These are phyloP conservation scores for Umimayanthus kanabou DNA, from an alignment of 92 coral and sea anemone species.

Conservation along the genomic window DNA sequence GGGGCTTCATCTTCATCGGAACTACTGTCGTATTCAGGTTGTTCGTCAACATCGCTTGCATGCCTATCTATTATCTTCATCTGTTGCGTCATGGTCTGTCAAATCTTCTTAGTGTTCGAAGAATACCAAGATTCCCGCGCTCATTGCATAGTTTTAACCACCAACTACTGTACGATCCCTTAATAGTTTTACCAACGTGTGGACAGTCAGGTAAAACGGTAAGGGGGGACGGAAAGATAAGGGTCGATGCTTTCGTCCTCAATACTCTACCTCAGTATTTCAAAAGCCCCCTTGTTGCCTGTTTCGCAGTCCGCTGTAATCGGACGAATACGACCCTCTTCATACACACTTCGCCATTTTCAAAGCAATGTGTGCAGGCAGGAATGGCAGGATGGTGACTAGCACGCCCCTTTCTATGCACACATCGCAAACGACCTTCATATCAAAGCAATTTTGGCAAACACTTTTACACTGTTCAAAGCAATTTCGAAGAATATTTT, in stretches of 20 bases:
- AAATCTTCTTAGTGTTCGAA: constrained; percentile 17
- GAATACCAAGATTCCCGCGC: constrained; percentile 38
- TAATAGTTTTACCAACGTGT: constrained; percentile 46
- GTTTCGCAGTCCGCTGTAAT: constrained; percentile 43
- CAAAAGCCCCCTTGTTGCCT: constrained; percentile 57
- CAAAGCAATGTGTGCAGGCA: constrained; percentile 10
- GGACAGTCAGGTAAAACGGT: constrained; percentile 44
- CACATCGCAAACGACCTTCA: constrained; percentile 25
- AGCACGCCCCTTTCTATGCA: constrained; percentile 30
- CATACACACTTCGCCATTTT: constrained; percentile 29
- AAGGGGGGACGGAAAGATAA: constrained; percentile 10
- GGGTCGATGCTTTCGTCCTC: constrained; percentile 38
- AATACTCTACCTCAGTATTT: constrained; percentile 20
- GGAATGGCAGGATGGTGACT: constrained; percentile 32
- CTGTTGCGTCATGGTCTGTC: too few relatives aligned
- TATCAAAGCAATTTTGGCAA: not conserved
- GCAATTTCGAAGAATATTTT: not conserved
- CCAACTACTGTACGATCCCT: constrained; percentile 35
- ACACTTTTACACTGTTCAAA: not conserved
- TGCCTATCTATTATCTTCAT: too few relatives aligned
- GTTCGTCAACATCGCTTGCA: not conserved
- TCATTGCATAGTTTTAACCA: constrained; percentile 45
- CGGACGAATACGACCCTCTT: constrained; percentile 42
- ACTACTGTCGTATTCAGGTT: not conserved
- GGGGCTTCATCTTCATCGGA: not conserved